These are phyloP conservation scores for Drosophila hydei DNA, from an alignment of 1,140 invertebrate genomes.

Conservation along the genomic window DNA sequence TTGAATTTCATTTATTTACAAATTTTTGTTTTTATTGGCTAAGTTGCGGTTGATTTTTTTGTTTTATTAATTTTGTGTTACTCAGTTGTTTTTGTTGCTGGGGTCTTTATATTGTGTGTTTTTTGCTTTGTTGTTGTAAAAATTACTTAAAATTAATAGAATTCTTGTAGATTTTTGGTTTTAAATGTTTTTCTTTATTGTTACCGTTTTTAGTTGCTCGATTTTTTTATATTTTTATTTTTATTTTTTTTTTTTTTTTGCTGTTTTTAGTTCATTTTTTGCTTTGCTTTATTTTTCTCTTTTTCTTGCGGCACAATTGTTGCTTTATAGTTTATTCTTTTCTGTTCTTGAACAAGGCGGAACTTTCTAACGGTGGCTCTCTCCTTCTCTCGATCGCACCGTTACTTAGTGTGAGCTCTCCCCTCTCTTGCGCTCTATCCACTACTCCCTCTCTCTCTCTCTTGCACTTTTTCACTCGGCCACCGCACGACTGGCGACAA, in stretches of 20 bases:
- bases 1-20: slow-evolving; percentile 63
- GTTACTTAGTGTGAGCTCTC: slow-evolving; percentile 8
- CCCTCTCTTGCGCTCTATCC: slow-evolving; percentile 2
- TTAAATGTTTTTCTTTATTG: slow-evolving; percentile 80
- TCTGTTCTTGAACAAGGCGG: slow-evolving; percentile 34
- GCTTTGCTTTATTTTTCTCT: slow-evolving; percentile 42
- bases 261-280: slow-evolving; percentile 40
- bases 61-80: slow-evolving; percentile 49
- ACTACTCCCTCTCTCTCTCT: slow-evolving; percentile 10
- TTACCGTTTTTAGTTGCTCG: slow-evolving; percentile 68
- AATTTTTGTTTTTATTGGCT: slow-evolving; percentile 61
- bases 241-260: slow-evolving; percentile 29
- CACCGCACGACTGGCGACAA: slow-evolving; percentile 27
- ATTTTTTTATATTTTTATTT: slow-evolving; percentile 67
- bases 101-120: slow-evolving; percentile 49
- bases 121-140: slow-evolving; percentile 65
- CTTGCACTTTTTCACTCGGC: slow-evolving; percentile 33
- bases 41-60: slow-evolving; percentile 62
- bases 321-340: slow-evolving; percentile 68
- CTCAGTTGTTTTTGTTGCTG: slow-evolving; percentile 57
- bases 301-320: slow-evolving; percentile 77
- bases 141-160: slow-evolving; percentile 79
- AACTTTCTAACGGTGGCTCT: slow-evolving; percentile 35
- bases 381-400: slow-evolving; percentile 16
- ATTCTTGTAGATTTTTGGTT: slow-evolving; percentile 82